Conservation (phyloP, 1,140 invertebrate genomes). For the Bombus waltoni region DNA sequence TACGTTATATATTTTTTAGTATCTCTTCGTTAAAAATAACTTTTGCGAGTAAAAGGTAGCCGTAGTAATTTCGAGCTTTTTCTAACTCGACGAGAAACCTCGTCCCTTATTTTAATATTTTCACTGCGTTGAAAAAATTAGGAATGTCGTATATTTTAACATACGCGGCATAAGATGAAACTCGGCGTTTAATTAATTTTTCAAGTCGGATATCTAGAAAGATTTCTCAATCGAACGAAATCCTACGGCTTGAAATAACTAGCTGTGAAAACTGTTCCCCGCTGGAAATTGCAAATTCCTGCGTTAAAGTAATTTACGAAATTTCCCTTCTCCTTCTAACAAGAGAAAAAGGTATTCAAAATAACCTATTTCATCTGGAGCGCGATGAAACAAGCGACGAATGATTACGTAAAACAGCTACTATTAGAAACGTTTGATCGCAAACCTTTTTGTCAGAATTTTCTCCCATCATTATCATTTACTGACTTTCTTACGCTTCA, state of each 20-base stretch:
- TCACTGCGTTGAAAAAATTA: too few relatives aligned
- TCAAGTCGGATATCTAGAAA: background rate
- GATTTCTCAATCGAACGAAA: background rate
- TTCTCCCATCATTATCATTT: background rate
- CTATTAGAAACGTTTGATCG: background rate
- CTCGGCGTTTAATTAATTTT: background rate
- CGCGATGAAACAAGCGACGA: background rate
- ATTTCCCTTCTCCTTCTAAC: background rate
- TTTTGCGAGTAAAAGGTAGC: too few relatives aligned
- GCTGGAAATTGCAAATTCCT: background rate
- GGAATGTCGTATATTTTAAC: background rate
- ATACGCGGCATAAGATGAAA: background rate
- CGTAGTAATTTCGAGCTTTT: too few relatives aligned
- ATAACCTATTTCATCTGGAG: background rate
- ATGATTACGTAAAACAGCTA: background rate
- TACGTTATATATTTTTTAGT: too few relatives aligned
- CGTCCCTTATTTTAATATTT: too few relatives aligned
- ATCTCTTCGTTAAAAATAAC: too few relatives aligned
- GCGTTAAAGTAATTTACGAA: background rate
- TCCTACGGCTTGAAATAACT: background rate
- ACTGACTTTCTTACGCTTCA: background rate
- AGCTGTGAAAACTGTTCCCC: background rate
- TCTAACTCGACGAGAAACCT: too few relatives aligned
- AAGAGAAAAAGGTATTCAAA: background rate
- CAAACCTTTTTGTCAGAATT: background rate